phyloP scores from a whole-genome alignment of 2,113 vertebrate species.

The Mobula birostris region DNA sequence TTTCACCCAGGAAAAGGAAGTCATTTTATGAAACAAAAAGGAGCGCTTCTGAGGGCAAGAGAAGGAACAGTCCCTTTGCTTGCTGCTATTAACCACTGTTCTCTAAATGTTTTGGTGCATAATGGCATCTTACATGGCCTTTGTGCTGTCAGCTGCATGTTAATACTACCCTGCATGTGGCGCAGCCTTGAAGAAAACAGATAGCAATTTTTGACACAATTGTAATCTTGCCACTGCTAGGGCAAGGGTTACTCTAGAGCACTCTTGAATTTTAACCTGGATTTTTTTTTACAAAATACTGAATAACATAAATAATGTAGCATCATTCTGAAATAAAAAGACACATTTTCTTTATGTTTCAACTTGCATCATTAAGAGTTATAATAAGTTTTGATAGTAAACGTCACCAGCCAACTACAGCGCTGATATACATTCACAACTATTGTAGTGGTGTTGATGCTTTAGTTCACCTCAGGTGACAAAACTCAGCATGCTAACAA shows the following conservation, averaged over 20 bases:
- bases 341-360: neutral
- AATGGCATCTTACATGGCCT: neutral
- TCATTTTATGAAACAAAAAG: neutral
- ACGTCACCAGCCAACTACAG: neutral
- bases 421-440: neutral
- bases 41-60: neutral
- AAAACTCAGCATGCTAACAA: neutral
- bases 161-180: neutral
- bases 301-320: neutral
- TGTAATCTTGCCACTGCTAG: neutral
- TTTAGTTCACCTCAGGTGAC: neutral
- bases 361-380: neutral
- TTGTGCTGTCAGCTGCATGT: neutral
- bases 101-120: neutral
- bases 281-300: neutral
- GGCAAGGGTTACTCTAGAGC: neutral
- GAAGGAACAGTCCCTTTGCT: neutral
- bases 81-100: neutral
- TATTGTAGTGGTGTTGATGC: neutral
- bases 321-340: slow-evolving; percentile 20
- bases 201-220: neutral
- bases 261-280: neutral
- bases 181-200: neutral
- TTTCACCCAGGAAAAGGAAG: neutral
- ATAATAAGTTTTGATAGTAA: neutral